A percentile compares a stretch with the other conserved stretches of the same genome.
These are phyloP conservation scores for Spizella passerina DNA, from an alignment of 2,797 vertebrate species.

Conservation along the genomic window DNA sequence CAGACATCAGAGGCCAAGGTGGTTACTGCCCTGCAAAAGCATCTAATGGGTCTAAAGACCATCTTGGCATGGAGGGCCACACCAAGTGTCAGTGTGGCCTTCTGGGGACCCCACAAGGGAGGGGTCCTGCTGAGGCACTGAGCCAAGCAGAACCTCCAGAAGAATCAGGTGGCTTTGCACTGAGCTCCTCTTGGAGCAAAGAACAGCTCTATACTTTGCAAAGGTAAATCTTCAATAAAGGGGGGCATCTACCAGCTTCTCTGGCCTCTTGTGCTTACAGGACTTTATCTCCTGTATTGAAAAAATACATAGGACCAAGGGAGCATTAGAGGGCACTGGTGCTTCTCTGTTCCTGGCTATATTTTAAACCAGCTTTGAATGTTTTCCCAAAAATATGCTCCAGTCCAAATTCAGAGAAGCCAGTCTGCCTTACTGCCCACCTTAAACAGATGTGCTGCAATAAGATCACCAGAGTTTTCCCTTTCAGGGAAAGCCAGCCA, in stretches of 20 bases:
- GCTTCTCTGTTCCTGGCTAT: not conserved
- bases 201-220: not conserved
- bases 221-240: not conserved
- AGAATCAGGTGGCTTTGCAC: not conserved
- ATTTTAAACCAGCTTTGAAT: not conserved
- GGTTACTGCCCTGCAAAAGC: not conserved
- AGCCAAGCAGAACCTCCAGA: not conserved
- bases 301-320: not conserved
- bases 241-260: not conserved
- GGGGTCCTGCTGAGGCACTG: not conserved
- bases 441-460: not conserved
- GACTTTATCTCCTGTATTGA: not conserved
- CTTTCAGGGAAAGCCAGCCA: not conserved
- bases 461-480: not conserved
- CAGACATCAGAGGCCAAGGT: not conserved
- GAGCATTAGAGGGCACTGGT: not conserved
- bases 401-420: not conserved
- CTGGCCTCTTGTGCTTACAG: not conserved
- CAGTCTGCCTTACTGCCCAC: not conserved
- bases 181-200: not conserved
- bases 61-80: not conserved
- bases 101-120: not conserved
- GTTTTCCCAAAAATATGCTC: not conserved
- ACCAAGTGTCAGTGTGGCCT: fast-evolving
- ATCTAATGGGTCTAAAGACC: not conserved